Evolutionary conservation across 2,888 invertebrate genomes (phyloP).

Genomic region (Osmoderma eremita): DNA sequence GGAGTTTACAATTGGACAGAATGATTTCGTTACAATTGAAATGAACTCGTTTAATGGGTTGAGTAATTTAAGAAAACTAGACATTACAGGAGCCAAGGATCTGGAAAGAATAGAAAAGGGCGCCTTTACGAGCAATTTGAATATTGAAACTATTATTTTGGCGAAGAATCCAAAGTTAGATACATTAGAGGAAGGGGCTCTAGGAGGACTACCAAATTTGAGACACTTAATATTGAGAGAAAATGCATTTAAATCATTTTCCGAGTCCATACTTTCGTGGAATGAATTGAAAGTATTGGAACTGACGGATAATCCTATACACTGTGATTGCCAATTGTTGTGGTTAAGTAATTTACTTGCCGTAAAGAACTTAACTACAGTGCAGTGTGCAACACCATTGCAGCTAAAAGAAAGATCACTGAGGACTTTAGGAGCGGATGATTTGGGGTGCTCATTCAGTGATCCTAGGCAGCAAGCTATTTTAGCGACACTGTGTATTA

Average conservation of each 20-base stretch:
- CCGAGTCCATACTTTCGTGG: slow-evolving; percentile 84
- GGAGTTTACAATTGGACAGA: slow-evolving; percentile 84
- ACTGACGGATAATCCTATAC: slow-evolving; percentile 83
- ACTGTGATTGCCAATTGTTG: slow-evolving; percentile 81
- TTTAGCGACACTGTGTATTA: slow-evolving; percentile 79
- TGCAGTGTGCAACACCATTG: slow-evolving; percentile 79
- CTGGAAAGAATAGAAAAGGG: slow-evolving; percentile 79
- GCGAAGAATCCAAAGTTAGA: slow-evolving; percentile 81
- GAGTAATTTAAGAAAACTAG: slow-evolving; percentile 78
- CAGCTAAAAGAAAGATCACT: slow-evolving; percentile 77
- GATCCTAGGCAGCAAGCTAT: slow-evolving; percentile 84
- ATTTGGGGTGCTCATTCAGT: slow-evolving; percentile 83
- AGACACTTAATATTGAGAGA: slow-evolving; percentile 80
- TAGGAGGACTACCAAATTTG: slow-evolving; percentile 82
- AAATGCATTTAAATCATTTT: slow-evolving; percentile 78
- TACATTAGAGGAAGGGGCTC: slow-evolving; percentile 78
- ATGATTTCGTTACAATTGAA: slow-evolving; percentile 77
- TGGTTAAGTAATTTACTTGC: slow-evolving; percentile 81
- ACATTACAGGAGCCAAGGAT: slow-evolving; percentile 81
- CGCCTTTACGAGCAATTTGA: slow-evolving; percentile 82
- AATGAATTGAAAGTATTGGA: slow-evolving; percentile 80
- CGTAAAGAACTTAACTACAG: slow-evolving; percentile 73
- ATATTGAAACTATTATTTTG: slow-evolving; percentile 79
- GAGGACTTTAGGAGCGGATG: slow-evolving; percentile 76
- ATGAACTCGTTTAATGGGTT: slow-evolving; percentile 82